These are phyloP conservation scores for Corvus cornix DNA, from an alignment of 2,113 vertebrate genomes.

Conservation along the genomic window DNA sequence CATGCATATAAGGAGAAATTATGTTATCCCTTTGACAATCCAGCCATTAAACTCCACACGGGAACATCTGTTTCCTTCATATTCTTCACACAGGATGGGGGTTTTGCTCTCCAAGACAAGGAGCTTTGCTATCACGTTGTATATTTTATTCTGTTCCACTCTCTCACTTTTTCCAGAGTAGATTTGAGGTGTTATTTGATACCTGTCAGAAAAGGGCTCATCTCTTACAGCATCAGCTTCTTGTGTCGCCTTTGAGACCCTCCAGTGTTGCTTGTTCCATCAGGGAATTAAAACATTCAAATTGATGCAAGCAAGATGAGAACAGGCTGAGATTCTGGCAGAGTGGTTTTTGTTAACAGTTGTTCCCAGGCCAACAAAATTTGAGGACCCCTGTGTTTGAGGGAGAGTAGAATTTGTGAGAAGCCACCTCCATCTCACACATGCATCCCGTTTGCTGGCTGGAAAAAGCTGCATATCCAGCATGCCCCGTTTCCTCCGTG, in stretches of 20 bases:
- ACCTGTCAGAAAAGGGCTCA: not conserved
- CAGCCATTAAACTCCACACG: not conserved
- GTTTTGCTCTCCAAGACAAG: slow-evolving; percentile 8
- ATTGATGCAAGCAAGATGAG: not conserved
- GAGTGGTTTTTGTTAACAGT: not conserved
- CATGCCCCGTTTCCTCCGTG: not conserved
- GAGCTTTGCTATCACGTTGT: slow-evolving; percentile 19
- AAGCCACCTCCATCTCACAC: not conserved
- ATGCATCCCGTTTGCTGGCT: not conserved
- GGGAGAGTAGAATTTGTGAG: not conserved
- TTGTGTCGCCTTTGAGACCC: not conserved
- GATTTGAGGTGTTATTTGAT: slow-evolving; percentile 2
- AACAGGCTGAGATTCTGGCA: slow-evolving; percentile 22
- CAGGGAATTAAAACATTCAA: not conserved
- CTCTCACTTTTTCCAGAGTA: not conserved
- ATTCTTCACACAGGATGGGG: not conserved
- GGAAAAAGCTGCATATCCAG: not conserved
- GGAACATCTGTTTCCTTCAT: slow-evolving; percentile 45
- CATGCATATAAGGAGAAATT: not conserved
- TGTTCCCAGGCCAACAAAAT: not conserved
- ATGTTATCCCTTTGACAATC: not conserved
- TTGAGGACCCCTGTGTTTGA: not conserved
- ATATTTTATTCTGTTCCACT: slow-evolving; percentile 22
- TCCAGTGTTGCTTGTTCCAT: not conserved
- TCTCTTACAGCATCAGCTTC: not conserved